Evolutionary conservation across 2,113 vertebrate genomes (phyloP), one percentile per base, ranked within the genome.

Genomic region (Coregonus clupeaformis): DNA sequence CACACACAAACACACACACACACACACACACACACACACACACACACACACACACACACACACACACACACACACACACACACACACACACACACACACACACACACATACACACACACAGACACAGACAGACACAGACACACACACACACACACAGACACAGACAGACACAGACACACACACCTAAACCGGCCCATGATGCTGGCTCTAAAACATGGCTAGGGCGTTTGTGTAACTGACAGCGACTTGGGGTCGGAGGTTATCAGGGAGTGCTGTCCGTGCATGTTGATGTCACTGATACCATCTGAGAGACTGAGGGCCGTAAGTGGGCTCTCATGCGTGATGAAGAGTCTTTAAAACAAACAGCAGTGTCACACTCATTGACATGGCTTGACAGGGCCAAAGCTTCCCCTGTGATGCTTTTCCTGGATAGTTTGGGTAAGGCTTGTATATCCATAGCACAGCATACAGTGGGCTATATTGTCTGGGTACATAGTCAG

Each of bases 311-410:
- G 86, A 81, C 77, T 67, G 84, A 92, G 88, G 88, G 91, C 91
- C 89, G 88, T 86, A 83, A 83, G 83, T 82, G 87, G 83, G 83
- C 72, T 89, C 79, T 72, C 77, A 47, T 45, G 74, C 83, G 29
- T 87, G 91, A 93, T 93, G 89, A 93, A 87, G 79, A 85, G 29
- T 83, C 85, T 82, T 90, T 88, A 89, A 92, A 91, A 92, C 82
- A 93, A 94, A 94, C 92, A 92, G 77, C 62, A 83, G 62, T 36
- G 55, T 66, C 73, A 72, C 76, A 80, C 55, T 73, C 76, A 81
- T 52, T 55, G 47, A 32, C 47, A 24, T 27, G 59, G 9, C 36
- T 18, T 78, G 82, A 81, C 80, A 74, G 5, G 1, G 42, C 64
- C 73, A 64, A 68, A 49, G 57, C 18, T 12, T 32, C 2, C 65